Evolutionary conservation across 1,140 invertebrate species (phyloP), one percentile per base, ranked within the genome.

Genomic region (Drosophila baimaii): DNA sequence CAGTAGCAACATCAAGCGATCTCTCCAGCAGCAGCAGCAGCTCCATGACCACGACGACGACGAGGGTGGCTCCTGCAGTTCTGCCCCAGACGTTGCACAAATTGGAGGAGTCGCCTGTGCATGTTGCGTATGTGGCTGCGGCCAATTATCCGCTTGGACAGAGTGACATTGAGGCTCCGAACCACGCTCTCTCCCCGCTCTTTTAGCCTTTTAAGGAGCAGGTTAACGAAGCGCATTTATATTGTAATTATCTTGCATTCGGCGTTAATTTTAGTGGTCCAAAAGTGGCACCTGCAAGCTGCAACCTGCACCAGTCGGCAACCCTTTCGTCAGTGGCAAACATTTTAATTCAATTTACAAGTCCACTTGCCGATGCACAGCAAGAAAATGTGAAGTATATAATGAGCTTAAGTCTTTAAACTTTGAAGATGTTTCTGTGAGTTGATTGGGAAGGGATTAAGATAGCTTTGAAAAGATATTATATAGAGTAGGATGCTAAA

Each of bases 261-360:
- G 79, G 83, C 83, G 83, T 88, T 86, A 86, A 86, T 86, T 86
- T 86, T 86, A 52, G 81, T 88, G 74, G 70, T 43, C 73, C 66
- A 69, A 58, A 58, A 49, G 47, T 27, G 49, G 79, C 84, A 88
- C 83, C 83, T 86, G 83, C 82, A 62, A 75, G 46, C 39, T 33
- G 65, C 35, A 54, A 80, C 83, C 79, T 86, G 83, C 82, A 75
- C n/a, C n/a, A 47, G n/a, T 39, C 51, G 70, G 59, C 75, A 64
- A 61, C 76, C 81, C 54, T 75, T 73, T 73, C 52, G 54, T 62
- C 69, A 72, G 51, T 71, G 25, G 59, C 85, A 89, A 84, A 85
- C 81, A 85, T 79, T 90, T 90, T 90, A 90, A 90, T 90, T 90
- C 86, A 90, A 90, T 90, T 90, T 90, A 90, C 86, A 90, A 90